A percentile compares a stretch with the other conserved stretches of the same genome.
phyloP scores from a whole-genome alignment of 2,888 invertebrate genomes.

The Odontocolon sp. region DNA sequence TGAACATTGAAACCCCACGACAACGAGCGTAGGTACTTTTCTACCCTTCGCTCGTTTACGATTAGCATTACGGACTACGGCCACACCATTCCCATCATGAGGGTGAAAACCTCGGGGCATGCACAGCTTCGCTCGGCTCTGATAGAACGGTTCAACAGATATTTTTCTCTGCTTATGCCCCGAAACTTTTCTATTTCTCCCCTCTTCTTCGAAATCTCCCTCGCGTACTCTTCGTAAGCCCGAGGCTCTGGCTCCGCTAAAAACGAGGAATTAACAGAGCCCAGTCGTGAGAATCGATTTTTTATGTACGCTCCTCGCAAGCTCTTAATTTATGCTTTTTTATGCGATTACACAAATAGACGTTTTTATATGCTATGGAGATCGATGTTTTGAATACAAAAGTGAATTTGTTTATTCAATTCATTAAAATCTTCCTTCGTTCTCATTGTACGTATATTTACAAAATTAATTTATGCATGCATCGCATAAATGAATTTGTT shows the following conservation, averaged over 20 bases:
- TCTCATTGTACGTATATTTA: no score
- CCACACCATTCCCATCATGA: conserved; percentile 13
- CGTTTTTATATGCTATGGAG: no score
- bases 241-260: conserved; percentile 37
- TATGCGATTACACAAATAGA: no score
- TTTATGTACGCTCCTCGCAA: background rate
- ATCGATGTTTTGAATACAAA: no score
- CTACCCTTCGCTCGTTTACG: conserved; percentile 47
- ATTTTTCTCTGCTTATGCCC: conserved; percentile 57
- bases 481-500: conserved; percentile 5
- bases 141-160: conserved; percentile 18
- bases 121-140: background rate
- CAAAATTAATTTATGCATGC: conserved; percentile 4
- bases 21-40: conserved; percentile 25
- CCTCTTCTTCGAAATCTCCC: background rate
- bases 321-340: background rate
- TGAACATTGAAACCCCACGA: background rate
- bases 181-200: conserved; percentile 42
- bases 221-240: conserved; percentile 9
- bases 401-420: no score
- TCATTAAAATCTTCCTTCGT: no score
- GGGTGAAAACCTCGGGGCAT: conserved; percentile 33
- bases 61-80: conserved; percentile 41
- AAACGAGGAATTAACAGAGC: conserved; percentile 66
- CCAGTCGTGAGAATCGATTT: conserved; percentile 59